Base-by-base conservation (phyloP, 2,113 vertebrate species). In the Passer domesticus region DNA sequence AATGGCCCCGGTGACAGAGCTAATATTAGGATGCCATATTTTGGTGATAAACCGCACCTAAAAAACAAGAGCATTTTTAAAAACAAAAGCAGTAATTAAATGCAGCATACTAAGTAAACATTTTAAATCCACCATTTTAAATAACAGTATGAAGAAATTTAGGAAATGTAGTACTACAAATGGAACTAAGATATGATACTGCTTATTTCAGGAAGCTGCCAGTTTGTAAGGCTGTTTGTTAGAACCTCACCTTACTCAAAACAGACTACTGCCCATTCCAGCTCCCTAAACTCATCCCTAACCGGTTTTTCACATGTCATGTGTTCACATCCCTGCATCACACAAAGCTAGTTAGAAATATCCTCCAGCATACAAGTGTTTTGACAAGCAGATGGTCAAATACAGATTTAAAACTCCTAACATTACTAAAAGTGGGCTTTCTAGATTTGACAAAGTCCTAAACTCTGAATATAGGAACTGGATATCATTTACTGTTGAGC, bases 11-110 rank as follows among this genome's bases (percentile, higher is more conserved):
- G 99, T 99, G 97, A 99, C 99, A 76, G 99, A 99, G 98, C 99
- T 99, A 98, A 99, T 99, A 97, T 99, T 99, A 97, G 99, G 99
- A 98, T 99, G 99, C 99, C 99, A 99, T 98, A 99, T 99, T 98
- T 99, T 99, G 86, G 98, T 99, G 96, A 99, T 99, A 98, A 99
- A 99, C 95, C 99, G 99, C 97, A 99, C 99, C 99, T 99, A 97
- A 87, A 98, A 98, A 50, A 97, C 25, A 98, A 97, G 92, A 92
- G 41, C 95, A 41, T 89, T 96, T 94, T 69, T 27, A 39, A 52
- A 73, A 96, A 91, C 10, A 95, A 37, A 83, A 70, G 4, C 4
- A 1, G 13, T 78, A 60, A 77, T 90, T 62, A 80, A 79, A 69
- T 46, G 11, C 43, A 78, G 28, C 28, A 55, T 10, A 68, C 3